Percentiles rank a stretch among this genome's conserved stretches.
Evolutionary conservation across 1,140 invertebrate genomes (phyloP).

Genomic region (Scylla paramamosain): DNA sequence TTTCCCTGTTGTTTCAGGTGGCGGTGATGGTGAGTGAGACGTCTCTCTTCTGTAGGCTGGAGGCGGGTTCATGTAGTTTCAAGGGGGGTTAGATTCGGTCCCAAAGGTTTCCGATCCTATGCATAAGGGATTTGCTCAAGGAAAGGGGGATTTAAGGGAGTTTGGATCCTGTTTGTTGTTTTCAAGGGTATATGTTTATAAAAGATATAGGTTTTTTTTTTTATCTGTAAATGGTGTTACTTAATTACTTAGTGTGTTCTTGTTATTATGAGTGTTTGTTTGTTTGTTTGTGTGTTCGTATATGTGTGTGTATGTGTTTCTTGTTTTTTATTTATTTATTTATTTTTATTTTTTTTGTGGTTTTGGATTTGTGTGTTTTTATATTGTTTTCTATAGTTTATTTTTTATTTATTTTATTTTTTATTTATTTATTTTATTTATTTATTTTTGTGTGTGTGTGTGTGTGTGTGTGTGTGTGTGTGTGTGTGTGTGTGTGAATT

Average conservation of each 20-base stretch:
- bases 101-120: too few relatives aligned
- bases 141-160: too few relatives aligned
- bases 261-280: neutral
- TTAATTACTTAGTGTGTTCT: too few relatives aligned
- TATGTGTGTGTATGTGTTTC: neutral
- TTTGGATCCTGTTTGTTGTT: too few relatives aligned
- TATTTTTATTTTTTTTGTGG: neutral
- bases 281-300: neutral
- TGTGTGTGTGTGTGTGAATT: constrained; percentile 34
- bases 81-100: too few relatives aligned
- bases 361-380: neutral
- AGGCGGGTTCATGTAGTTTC: neutral
- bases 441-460: neutral
- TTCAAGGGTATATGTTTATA: too few relatives aligned
- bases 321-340: neutral
- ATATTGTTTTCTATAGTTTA: neutral
- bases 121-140: too few relatives aligned
- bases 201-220: too few relatives aligned
- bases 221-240: too few relatives aligned
- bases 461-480: constrained; percentile 26
- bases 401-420: neutral
- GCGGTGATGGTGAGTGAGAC: constrained; percentile 21
- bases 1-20: constrained; percentile 54
- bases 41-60: neutral
- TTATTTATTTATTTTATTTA: neutral